Base-by-base conservation (phyloP, 2,888 invertebrate species). In the Eulithis testata region DNA sequence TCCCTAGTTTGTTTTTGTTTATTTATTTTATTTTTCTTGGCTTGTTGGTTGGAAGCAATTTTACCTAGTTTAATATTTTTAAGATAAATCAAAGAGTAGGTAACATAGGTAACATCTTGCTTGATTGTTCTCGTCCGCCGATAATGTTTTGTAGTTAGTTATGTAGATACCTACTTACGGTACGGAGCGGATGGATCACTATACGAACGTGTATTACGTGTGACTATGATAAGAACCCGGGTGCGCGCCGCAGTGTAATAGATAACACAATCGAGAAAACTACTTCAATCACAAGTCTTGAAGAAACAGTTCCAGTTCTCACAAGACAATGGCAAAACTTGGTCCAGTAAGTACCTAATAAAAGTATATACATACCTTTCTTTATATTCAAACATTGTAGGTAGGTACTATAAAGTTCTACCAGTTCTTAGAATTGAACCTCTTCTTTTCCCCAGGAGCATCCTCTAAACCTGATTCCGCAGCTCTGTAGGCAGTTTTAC, bases 401-500 rank as follows among this genome's bases (percentile, higher is more conserved):
- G 4, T 31, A 51, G 5, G 4, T 31, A 51, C 31, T 31, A 12
- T 2, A 44, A 21, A 5, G 44, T 47, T 47, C 12, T 47, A 4
- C 14, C 1, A 12, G 44, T n/a, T 5, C 8, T 12, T 8, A 14
- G 8, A 1, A 21, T 12, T 14, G 47, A 49, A 21, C 12, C 47
- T 12, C 47, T 49, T 49, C 11, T 55, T 7, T 8, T 44, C n/a
- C 12, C 11, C 71, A 95, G 95, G 96, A 96, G 77, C 97, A 97
- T 85, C 97, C 97, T 5, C 94, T 96, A 67, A 95, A 95, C 77
- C 89, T 99, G 51, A 99, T 99, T 79, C 98, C 98, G 3, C 96
- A 96, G 80, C 89, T 99, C 59, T 98, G 98, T 82, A 94, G 95
- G 60, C 97, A 97, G 84, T 99, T 99, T 89, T 99, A 99, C 87